phyloP scores from a whole-genome alignment of 1,140 invertebrate species.

The Papilio polyxenes region DNA sequence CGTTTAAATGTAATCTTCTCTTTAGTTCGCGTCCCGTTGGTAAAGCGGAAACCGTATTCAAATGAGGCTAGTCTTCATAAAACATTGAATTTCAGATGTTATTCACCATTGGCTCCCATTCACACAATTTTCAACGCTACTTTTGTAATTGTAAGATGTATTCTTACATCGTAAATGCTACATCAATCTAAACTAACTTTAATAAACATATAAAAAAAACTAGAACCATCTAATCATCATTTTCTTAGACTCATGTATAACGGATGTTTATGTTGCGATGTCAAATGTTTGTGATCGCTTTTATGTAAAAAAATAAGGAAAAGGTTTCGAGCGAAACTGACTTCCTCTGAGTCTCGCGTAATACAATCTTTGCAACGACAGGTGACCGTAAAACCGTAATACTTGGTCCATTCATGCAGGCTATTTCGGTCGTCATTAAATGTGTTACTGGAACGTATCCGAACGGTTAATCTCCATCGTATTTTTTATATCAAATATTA shows the following conservation, averaged over 20 bases:
- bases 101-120: neutral
- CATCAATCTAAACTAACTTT: too few species aligned
- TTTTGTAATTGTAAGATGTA: too few species aligned
- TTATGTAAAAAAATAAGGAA: conserved; percentile 1
- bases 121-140: neutral
- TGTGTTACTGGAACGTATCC: conserved; percentile 35
- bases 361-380: conserved; percentile 17
- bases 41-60: neutral
- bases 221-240: neutral
- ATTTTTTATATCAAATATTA: conserved; percentile 12
- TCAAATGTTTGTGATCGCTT: neutral
- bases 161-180: too few species aligned
- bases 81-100: neutral
- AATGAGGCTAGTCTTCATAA: neutral
- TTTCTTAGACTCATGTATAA: neutral
- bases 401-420: conserved; percentile 19
- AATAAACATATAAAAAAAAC: too few species aligned
- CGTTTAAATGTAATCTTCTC: neutral
- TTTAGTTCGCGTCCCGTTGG: neutral
- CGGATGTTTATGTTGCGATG: neutral
- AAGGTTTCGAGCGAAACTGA: neutral
- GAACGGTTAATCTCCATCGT: conserved; percentile 20
- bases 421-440: conserved; percentile 32
- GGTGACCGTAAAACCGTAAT: conserved; percentile 35
- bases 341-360: conserved; percentile 13